Conservation (phyloP, 2,797 vertebrate species). For the Coccyzus lansbergi region DNA sequence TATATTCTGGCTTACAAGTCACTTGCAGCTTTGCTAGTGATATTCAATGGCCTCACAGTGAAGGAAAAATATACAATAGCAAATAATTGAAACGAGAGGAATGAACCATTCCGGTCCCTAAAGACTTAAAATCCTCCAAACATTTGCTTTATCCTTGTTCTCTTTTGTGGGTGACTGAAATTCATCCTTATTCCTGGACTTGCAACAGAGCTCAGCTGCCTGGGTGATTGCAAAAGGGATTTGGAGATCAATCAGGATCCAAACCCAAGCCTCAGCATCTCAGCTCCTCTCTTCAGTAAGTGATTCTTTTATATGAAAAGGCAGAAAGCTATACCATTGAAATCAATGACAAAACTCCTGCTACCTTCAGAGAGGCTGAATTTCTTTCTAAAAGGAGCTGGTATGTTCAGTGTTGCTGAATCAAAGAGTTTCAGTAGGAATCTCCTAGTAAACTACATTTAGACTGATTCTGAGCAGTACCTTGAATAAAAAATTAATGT, state of each 20-base stretch:
- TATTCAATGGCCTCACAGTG: neutral
- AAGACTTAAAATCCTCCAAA: constrained; percentile 37
- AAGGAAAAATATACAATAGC: neutral
- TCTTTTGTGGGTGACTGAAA: neutral
- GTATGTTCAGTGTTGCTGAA: neutral
- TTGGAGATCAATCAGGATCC: constrained; percentile 40
- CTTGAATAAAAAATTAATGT: neutral
- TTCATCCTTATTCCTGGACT: neutral
- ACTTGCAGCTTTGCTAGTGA: neutral
- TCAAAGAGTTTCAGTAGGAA: neutral
- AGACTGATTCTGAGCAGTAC: neutral
- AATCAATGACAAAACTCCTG: constrained; percentile 11
- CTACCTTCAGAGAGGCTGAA: neutral
- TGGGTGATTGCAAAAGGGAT: constrained; percentile 24
- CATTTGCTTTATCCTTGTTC: constrained; percentile 27
- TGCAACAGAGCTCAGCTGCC: neutral
- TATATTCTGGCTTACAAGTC: neutral
- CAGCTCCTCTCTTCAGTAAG: neutral
- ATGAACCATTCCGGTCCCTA: neutral
- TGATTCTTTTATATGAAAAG: constrained; percentile 13
- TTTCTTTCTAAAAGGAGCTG: neutral
- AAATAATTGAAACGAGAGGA: neutral
- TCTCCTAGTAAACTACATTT: neutral
- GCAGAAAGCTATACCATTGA: neutral
- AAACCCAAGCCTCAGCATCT: neutral